Conservation (phyloP, 2,113 vertebrate genomes). For the Zapus hudsonius region DNA sequence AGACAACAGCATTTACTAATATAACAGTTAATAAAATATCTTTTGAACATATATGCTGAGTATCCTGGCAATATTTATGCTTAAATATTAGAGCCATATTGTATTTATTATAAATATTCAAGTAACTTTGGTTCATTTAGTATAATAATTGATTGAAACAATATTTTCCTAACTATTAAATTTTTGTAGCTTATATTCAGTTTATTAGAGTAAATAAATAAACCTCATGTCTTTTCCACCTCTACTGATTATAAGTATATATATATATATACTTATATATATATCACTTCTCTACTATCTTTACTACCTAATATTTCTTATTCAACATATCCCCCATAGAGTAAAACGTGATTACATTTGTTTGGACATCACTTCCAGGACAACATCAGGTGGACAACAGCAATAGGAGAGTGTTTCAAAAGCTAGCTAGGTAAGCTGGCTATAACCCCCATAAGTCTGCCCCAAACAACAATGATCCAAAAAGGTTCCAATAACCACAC, state of each 20-base stretch:
- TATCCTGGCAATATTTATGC: background rate
- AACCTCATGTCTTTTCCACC: background rate
- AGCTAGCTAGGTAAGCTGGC: no score
- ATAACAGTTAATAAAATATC: no score
- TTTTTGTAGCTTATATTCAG: background rate
- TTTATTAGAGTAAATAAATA: background rate
- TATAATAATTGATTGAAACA: background rate
- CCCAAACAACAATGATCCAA: no score
- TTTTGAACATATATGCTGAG: no score
- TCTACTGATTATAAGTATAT: background rate
- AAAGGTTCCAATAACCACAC: no score
- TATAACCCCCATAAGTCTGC: no score
- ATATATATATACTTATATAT: no score
- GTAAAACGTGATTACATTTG: constrained; percentile 57
- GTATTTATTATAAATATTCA: background rate
- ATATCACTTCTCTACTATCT: background rate
- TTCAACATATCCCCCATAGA: constrained; percentile 41
- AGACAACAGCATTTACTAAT: no score
- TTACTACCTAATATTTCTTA: constrained; percentile 58
- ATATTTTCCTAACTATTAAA: background rate
- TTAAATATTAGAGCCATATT: background rate
- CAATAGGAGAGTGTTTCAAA: no score
- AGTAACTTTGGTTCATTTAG: constrained; percentile 4
- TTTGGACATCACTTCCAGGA: no score
- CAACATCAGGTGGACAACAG: no score